Evolutionary conservation across 92 coral and sea anemone genomes (phyloP), one percentile per base, ranked within the genome.

Genomic region (Zoanthus gigantus): DNA sequence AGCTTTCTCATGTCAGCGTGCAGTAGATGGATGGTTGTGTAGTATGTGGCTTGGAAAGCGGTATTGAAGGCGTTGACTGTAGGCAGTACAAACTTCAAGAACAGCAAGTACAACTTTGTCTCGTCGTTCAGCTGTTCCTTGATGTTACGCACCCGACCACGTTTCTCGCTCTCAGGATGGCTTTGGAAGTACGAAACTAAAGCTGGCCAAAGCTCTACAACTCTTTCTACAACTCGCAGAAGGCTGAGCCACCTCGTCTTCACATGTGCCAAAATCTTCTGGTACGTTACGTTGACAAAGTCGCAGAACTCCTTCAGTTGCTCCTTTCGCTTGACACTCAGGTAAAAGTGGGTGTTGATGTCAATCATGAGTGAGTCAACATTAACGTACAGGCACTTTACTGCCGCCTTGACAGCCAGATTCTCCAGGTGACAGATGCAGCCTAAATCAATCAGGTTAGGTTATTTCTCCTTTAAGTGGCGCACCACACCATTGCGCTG

Each of bases 11-110:
- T 79, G 1, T 79, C 74, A 32, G 56, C 85, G 73, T 79, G 85
- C 73, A 79, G 72, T 13, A 79, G 85, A 79, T 79, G 85, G 53
- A 79, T 79, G 85, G 52, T 79, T 58, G 85, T 79, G 54, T 79
- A 79, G 69, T 56, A 60, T 44, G 85, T 79, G 73, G 85, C 85
- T 79, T 79, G 85, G 85, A 79, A 79, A 58, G 85, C 85, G 46
- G 53, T 79, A 15, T 79, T 67, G 85, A 79, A 79, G 28, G 72
- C 28, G 23, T 60, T 79, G 85, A 79, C 72, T 60, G 60, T 75
- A 75, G 61, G 79, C 58, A 75, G 77, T 42, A 75, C 32, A 47
- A 75, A 75, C 61, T 75, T 75, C 61, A 75, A 75, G 79, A 75
- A 46, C 79, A 75, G 61, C 34, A 75, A 47, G 79, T 48, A 46